Conservation (phyloP, 2,888 invertebrate species). For the Philereme transversata region DNA sequence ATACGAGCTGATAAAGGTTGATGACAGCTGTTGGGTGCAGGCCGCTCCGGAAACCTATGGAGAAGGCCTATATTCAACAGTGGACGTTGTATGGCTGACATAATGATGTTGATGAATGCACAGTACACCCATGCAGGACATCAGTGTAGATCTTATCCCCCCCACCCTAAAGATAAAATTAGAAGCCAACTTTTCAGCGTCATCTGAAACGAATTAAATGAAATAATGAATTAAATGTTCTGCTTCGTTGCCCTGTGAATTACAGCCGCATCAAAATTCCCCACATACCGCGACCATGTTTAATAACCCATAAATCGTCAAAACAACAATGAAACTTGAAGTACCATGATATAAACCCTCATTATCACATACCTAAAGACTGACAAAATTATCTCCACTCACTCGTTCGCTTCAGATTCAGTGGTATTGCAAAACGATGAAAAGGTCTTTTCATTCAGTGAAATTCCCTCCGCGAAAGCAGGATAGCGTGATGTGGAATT, state of each 20-base stretch:
- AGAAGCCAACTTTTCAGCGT: too few species aligned
- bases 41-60: too few species aligned
- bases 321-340: conserved; percentile 26
- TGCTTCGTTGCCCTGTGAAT: conserved; percentile 4
- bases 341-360: conserved; percentile 22
- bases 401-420: conserved; percentile 70
- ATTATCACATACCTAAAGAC: conserved; percentile 39
- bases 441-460: conserved; percentile 78
- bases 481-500: conserved; percentile 50
- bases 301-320: conserved; percentile 23
- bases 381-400: conserved; percentile 75
- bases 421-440: conserved; percentile 76
- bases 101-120: too few species aligned
- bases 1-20: too few species aligned
- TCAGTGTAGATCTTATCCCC: too few species aligned
- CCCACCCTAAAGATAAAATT: too few species aligned
- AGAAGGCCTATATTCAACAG: too few species aligned
- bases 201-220: too few species aligned
- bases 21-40: too few species aligned
- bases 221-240: background rate
- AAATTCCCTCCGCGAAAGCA: conserved; percentile 60
- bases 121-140: too few species aligned
- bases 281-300: conserved; percentile 18
- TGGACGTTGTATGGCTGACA: too few species aligned
- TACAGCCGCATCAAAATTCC: conserved; percentile 12